Percentiles rank a stretch among this genome's conserved stretches.
Conservation (phyloP, 2,888 invertebrate species). For the Drosophila paracracens region DNA sequence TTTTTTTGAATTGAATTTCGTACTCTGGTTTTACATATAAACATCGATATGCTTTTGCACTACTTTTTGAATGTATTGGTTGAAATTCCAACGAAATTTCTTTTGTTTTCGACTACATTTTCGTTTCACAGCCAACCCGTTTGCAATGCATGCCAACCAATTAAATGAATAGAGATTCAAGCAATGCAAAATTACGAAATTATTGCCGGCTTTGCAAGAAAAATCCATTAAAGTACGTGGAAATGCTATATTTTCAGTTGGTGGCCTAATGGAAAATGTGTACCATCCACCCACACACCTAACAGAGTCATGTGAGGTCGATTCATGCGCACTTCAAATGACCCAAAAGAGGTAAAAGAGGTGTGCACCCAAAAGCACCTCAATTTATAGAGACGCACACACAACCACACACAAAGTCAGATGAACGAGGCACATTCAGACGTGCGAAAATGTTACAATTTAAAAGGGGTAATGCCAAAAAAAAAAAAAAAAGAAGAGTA, state of each 20-base stretch:
- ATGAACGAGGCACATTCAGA: slow-evolving; percentile 41
- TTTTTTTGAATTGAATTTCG: background rate
- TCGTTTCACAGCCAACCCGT: background rate
- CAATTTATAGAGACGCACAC: slow-evolving; percentile 57
- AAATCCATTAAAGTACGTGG: slow-evolving; percentile 72
- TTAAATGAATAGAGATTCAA: slow-evolving; percentile 13
- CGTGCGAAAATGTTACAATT: slow-evolving; percentile 73
- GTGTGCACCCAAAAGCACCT: slow-evolving; percentile 55
- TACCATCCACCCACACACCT: slow-evolving; percentile 15
- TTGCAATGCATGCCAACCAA: slow-evolving; percentile 6
- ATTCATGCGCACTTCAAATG: slow-evolving; percentile 33
- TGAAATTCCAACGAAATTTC: background rate
- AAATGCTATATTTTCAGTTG: slow-evolving; percentile 57
- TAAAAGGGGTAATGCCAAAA: slow-evolving; percentile 56
- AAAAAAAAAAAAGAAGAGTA: slow-evolving; percentile 21
- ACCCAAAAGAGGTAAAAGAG: slow-evolving; percentile 48
- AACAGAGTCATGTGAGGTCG: slow-evolving; percentile 19
- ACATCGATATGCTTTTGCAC: background rate
- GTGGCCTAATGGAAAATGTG: slow-evolving; percentile 58
- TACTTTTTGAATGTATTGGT: background rate
- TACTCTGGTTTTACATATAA: background rate
- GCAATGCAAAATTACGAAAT: slow-evolving; percentile 10
- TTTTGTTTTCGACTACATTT: slow-evolving; percentile 6
- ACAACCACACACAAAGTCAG: slow-evolving; percentile 18
- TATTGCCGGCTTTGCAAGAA: slow-evolving; percentile 53